Evolutionary conservation across 2,888 invertebrate species (phyloP).

Genomic region (Mimumesa dahlbomi): DNA sequence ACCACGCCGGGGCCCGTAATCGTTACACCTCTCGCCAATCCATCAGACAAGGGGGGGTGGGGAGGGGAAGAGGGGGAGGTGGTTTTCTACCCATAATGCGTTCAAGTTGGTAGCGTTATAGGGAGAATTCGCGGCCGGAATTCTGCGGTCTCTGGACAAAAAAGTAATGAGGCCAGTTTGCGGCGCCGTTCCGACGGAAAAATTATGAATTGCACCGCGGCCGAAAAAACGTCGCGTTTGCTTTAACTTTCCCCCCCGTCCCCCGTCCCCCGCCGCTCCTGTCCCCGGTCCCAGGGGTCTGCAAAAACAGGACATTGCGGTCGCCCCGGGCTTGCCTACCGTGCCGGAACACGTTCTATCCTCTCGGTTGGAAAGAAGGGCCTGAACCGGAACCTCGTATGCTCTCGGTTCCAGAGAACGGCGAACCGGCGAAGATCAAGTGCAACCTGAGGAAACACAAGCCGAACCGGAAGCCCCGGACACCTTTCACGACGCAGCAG

Average conservation of each 20-base stretch:
- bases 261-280: slow-evolving; percentile 17
- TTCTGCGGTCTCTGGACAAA: slow-evolving; percentile 74
- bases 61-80: not conserved
- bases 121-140: slow-evolving; percentile 69
- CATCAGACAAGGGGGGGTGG: not conserved
- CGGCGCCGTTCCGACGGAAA: slow-evolving; percentile 71
- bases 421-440: slow-evolving; percentile 92
- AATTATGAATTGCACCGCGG: slow-evolving; percentile 76
- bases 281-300: too few species aligned
- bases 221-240: slow-evolving; percentile 58
- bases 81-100: slow-evolving; percentile 23
- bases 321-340: slow-evolving; percentile 44
- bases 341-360: slow-evolving; percentile 40
- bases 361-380: slow-evolving; percentile 77
- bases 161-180: slow-evolving; percentile 75
- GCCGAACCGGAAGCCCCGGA: slow-evolving; percentile 98
- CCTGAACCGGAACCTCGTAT: slow-evolving; percentile 70
- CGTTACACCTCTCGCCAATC: not conserved
- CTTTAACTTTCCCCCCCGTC: slow-evolving; percentile 30
- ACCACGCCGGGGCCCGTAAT: not conserved
- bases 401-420: slow-evolving; percentile 83
- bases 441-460: slow-evolving; percentile 98
- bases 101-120: slow-evolving; percentile 39
- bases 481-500: slow-evolving; percentile 99
- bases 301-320: slow-evolving; percentile 68